Conservation (phyloP, 2,113 vertebrate species). For the Parus major region DNA sequence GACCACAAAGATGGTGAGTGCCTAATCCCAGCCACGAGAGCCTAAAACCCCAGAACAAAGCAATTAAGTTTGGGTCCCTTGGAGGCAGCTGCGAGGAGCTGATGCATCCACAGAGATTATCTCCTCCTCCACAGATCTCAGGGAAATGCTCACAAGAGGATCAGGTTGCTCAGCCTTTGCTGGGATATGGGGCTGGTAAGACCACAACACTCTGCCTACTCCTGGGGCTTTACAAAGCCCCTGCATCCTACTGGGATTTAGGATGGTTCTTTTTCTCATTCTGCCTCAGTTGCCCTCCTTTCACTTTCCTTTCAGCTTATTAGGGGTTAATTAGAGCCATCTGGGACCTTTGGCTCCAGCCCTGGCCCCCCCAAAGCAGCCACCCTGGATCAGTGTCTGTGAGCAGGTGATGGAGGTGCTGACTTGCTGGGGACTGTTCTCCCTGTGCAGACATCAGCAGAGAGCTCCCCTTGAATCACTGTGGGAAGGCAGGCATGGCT, state of each 20-base stretch:
- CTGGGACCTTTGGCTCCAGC: background rate
- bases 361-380: background rate
- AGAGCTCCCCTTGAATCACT: background rate
- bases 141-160: background rate
- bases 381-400: background rate
- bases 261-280: background rate
- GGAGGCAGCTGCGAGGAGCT: background rate
- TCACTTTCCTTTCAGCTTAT: accelerated
- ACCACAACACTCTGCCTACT: background rate
- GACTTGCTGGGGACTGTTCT: background rate
- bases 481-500: accelerated
- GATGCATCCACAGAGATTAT: background rate
- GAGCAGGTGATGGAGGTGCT: background rate
- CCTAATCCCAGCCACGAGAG: constrained; percentile 54
- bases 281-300: accelerated
- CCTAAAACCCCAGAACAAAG: constrained; percentile 50
- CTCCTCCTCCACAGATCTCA: background rate
- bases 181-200: background rate
- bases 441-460: background rate
- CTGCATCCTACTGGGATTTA: background rate
- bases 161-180: background rate
- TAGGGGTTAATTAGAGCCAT: constrained; percentile 6
- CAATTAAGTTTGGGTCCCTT: background rate
- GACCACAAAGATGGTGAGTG: background rate
- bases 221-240: background rate